Conservation (phyloP, 1,140 invertebrate species). For the Muscidifurax raptorellus region DNA sequence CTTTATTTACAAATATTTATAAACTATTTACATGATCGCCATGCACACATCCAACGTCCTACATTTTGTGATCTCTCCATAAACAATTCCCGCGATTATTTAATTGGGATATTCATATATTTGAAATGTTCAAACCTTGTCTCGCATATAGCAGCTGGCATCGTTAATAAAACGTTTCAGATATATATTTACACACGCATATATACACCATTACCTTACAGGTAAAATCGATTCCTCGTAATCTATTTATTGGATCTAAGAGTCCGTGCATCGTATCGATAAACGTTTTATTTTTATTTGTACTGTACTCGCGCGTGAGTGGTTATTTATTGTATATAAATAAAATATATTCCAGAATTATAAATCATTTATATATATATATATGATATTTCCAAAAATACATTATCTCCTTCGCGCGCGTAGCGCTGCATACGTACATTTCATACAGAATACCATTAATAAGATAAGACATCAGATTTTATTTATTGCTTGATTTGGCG, state of each 20-base stretch:
- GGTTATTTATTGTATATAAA: background rate
- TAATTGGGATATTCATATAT: background rate
- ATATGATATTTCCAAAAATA: background rate
- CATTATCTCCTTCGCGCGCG: background rate
- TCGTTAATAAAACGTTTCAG: background rate
- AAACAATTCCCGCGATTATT: background rate
- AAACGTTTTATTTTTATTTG: slow-evolving; percentile 5
- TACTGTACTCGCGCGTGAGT: background rate
- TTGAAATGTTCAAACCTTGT: too few relatives aligned
- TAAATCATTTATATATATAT: background rate
- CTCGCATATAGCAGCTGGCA: too few relatives aligned
- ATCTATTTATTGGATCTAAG: slow-evolving; percentile 10
- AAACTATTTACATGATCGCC: background rate
- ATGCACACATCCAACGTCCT: too few relatives aligned
- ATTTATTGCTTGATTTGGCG: background rate
- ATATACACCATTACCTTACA: background rate
- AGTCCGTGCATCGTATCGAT: background rate
- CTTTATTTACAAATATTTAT: background rate
- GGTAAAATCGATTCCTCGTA: slow-evolving; percentile 14
- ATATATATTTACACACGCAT: background rate
- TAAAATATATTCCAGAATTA: background rate
- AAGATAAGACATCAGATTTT: background rate
- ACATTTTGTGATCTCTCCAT: too few relatives aligned
- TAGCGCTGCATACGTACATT: background rate
- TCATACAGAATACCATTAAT: background rate